Base-by-base conservation (phyloP, 2,113 vertebrate genomes). In the Caranx melampygus region DNA sequence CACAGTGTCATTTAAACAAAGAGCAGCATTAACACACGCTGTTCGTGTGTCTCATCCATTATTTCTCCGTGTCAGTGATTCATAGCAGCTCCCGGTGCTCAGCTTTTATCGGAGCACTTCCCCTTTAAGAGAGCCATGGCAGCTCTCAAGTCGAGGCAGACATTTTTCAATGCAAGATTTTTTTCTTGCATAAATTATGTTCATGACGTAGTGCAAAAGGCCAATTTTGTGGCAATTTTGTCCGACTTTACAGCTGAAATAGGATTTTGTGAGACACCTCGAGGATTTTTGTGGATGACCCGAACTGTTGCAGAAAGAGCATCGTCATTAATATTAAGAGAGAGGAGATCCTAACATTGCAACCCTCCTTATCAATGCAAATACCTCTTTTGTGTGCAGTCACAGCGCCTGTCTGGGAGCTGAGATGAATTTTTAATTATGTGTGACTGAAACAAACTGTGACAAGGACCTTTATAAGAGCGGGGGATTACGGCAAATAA, bases 101-200 rank as follows among this genome's bases (percentile, higher is more conserved):
- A 1, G 21, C 70, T 26, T n/a, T 44, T 63, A 45, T 54, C 1
- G 82, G 3, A 63, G 3, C 42, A 16, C 93, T 70, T 51, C 87
- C 86, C 76, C 95, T 96, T 96, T 96, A 96, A 96, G 95, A 91
- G 93, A 70, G 86, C 92, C 93, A 93, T 34, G 72, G 91, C 88
- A 86, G 91, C 84, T 85, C 92, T 94, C 81, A 87, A 87, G 87
- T 93, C 92, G 87, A 89, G 93, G 89, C 90, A 89, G 93, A 94
- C 92, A 89, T 94, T 95, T 95, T 96, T 94, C 95, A 94, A 94
- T 95, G 96, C 96, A 95, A 96, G 95, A 95, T 95, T 96, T 93
- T 81, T 95, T 94, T 85, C 95, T 95, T 97, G 97, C 97, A 98
- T 98, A 98, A 97, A 97, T 97, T 98, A 98, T 98, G 97, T 95